Base-by-base conservation (phyloP, 2,888 invertebrate species). In the Marasmarcha lunaedactyla region DNA sequence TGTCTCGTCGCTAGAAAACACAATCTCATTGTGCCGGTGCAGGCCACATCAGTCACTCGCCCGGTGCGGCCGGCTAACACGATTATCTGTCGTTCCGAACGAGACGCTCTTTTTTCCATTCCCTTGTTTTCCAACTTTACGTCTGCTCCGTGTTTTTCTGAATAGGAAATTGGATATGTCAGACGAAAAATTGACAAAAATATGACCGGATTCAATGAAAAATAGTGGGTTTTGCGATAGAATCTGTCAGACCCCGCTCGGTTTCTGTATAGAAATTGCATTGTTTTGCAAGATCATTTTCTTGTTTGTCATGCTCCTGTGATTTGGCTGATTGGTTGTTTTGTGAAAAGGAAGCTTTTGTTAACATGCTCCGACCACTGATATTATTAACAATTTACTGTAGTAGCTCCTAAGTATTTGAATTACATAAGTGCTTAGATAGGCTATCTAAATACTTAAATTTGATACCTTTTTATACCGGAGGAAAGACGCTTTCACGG, bases 101-200 rank as follows among this genome's bases (percentile, higher is more conserved):
- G 76, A 73, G 70, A 72, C 70, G 67, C 61, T 73, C 69, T 74
- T 79, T 79, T 78, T 77, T 71, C 71, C 69, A 64, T 71, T 78
- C 71, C 79, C 72, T 78, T 81, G 77, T 79, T 83, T 83, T 78
- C 73, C 72, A 78, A 72, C 77, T 73, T 67, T 67, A 65, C 72
- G 73, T 78, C 77, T 71, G 67, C 74, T 73, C 69, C 65, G 54
- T 79, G 74, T 79, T 81, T 79, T 79, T 77, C 79, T 71, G 78
- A 77, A 79, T 77, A 70, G 71, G 67, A 79, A 83, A 83, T 81
- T 66, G 79, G 71, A 78, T 77, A 73, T 72, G 81, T 81, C 83
- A 76, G 71, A 78, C 69, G 77, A 77, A 74, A 79, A 79, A 83
- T 78, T 78, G 78, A 79, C 74, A 81, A 81, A 83, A 77, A 81